Base-by-base conservation (phyloP, 2,113 vertebrate species). In the Oriolus oriolus region DNA sequence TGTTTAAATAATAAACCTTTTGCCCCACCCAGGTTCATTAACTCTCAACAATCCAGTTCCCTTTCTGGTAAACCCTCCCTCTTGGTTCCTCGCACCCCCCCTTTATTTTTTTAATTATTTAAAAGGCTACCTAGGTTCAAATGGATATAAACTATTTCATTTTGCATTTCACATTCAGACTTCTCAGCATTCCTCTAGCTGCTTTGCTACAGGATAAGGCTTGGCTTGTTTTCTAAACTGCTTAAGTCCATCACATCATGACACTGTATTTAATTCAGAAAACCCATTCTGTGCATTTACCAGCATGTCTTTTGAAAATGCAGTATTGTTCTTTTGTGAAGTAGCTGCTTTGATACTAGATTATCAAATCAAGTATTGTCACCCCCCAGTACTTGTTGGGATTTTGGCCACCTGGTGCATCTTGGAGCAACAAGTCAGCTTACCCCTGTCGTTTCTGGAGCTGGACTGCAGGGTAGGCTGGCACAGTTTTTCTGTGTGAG, bases 1-100 rank as follows among this genome's bases (percentile, higher is more conserved):
- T 91, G 73, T 95, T 96, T 81, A 93, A 95, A 90, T 74, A 95
- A 81, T 81, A 92, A 94, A 81, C 23, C 2, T n/a, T 76, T 66
- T 54, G 66, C 85, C 52, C 50, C 79, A 90, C 80, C 50, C 56
- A 61, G 6, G 21, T 80, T 87, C 52, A 76, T 65, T 82, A 78
- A 84, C 69, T 42, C 75, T 60, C 60, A 90, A 47, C 42, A 80
- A 54, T 31, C 33, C 56, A 66, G 53, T 59, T 87, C 54, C 41
- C n/a, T 80, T 83, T 83, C 66, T 80, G 28, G 35, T 54, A 83
- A 49, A 19, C 10, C 7, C 39, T 53, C 19, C 26, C 20, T 41
- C 57, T 57, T 37, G 21, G 84, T 70, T 69, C 13, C 42, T 11
- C 1, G n/a, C n/a, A n/a, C 13, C 3, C 8, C 2, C 1, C 3